Conservation (phyloP, 2,888 invertebrate species). For the Blastobasis adustella region DNA sequence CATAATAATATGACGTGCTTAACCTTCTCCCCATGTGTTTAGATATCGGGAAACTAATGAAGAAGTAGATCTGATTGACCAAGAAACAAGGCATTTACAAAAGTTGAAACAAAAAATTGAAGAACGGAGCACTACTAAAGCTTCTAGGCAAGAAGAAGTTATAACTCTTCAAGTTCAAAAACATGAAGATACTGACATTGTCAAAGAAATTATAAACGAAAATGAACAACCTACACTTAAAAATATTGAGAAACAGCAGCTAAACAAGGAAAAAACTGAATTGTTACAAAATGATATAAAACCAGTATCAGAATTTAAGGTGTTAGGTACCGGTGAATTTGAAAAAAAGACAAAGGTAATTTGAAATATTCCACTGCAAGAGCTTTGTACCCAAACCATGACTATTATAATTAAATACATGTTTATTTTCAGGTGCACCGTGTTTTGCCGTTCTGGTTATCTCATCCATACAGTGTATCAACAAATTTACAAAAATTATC, state of each 20-base stretch:
- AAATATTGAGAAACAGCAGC: neutral
- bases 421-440: constrained; percentile 77
- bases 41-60: constrained; percentile 66
- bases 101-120: constrained; percentile 77
- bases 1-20: too few species aligned
- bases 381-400: neutral
- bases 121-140: constrained; percentile 37
- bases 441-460: constrained; percentile 91
- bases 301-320: constrained; percentile 70
- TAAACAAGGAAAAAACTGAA: too few species aligned
- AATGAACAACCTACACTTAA: constrained; percentile 1
- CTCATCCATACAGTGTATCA: constrained; percentile 86
- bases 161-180: constrained; percentile 1
- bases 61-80: constrained; percentile 41
- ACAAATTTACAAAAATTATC: constrained; percentile 77
- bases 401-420: neutral
- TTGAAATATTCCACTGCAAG: neutral
- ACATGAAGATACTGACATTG: constrained; percentile 26
- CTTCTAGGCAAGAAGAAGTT: constrained; percentile 1
- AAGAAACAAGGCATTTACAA: constrained; percentile 74
- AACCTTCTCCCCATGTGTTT: neutral
- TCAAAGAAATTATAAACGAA: constrained; percentile 13
- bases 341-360: constrained; percentile 70
- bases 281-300: constrained; percentile 12
- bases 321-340: constrained; percentile 79